Percentiles rank a stretch among this genome's conserved stretches.
phyloP scores from a whole-genome alignment of 2,888 invertebrate species.

The Helleia helle region DNA sequence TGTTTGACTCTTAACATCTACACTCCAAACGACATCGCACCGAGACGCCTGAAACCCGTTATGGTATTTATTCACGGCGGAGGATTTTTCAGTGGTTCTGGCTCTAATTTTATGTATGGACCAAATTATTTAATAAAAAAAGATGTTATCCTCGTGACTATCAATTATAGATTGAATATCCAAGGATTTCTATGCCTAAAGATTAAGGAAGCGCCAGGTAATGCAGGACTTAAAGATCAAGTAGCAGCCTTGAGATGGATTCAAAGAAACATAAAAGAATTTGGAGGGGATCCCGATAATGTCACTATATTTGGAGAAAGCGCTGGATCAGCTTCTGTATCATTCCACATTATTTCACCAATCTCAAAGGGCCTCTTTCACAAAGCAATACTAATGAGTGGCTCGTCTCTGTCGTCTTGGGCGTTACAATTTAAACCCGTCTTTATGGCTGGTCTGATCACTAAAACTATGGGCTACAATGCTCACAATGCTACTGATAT shows the following conservation, averaged over 20 bases:
- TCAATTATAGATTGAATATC: conserved; percentile 43
- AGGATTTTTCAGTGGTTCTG: too few species aligned
- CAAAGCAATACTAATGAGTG: conserved; percentile 52
- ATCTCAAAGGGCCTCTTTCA: conserved; percentile 55
- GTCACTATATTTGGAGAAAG: neutral
- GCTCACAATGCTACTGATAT: conserved; percentile 40
- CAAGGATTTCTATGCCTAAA: too few species aligned
- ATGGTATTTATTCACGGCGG: conserved; percentile 36
- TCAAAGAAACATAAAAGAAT: conserved; percentile 33
- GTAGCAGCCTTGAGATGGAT: conserved; percentile 51
- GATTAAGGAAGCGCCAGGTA: too few species aligned
- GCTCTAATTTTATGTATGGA: too few species aligned
- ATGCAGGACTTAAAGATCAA: conserved; percentile 40
- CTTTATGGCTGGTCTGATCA: conserved; percentile 41
- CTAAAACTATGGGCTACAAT: conserved; percentile 40
- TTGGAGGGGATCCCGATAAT: neutral
- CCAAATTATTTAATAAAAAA: conserved; percentile 35
- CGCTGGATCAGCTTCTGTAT: neutral
- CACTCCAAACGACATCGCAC: conserved; percentile 32
- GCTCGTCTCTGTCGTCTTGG: conserved; percentile 47
- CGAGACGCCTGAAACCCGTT: conserved; percentile 35
- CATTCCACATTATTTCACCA: conserved; percentile 42
- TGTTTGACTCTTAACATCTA: conserved; percentile 49
- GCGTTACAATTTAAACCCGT: conserved; percentile 44
- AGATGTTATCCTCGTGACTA: conserved; percentile 43